phyloP scores from a whole-genome alignment of 2,113 vertebrate genomes.

The Catharus bicknelli region DNA sequence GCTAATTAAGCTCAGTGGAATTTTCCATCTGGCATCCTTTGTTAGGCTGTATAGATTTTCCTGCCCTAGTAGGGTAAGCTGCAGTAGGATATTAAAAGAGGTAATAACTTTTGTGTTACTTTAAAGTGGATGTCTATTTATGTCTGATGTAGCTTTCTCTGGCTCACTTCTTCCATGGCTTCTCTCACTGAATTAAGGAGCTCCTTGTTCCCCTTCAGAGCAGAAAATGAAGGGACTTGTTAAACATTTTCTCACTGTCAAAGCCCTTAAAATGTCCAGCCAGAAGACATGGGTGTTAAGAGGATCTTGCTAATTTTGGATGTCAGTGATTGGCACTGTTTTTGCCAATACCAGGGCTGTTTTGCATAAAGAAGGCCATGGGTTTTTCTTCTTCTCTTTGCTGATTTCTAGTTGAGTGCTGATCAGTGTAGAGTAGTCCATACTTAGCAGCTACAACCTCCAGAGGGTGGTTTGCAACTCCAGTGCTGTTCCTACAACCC shows the following conservation, averaged over 20 bases:
- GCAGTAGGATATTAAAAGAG: conserved; percentile 44
- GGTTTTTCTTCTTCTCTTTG: neutral
- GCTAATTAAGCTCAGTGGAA: conserved; percentile 65
- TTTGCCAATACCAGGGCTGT: neutral
- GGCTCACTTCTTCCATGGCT: neutral
- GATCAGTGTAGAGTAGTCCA: neutral
- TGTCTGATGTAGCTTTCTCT: neutral
- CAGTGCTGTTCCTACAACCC: neutral
- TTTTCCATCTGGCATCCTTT: conserved; percentile 67
- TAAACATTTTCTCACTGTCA: neutral
- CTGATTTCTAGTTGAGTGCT: neutral
- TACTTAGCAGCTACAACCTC: neutral
- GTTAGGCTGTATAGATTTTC: conserved; percentile 40
- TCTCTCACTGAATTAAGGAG: neutral
- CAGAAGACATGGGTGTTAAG: neutral
- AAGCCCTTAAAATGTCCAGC: neutral
- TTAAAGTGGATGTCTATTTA: neutral
- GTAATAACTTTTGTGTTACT: conserved; percentile 28
- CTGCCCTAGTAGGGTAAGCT: conserved; percentile 33
- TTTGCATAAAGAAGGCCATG: neutral
- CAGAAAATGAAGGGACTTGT: neutral
- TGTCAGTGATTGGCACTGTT: neutral
- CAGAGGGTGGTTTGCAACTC: neutral
- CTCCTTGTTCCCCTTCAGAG: neutral
- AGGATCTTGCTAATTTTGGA: neutral